A percentile compares a stretch with the other conserved stretches of the same genome.
Evolutionary conservation across 2,797 vertebrate genomes (phyloP).

Genomic region (Sylvilagus floridanus): DNA sequence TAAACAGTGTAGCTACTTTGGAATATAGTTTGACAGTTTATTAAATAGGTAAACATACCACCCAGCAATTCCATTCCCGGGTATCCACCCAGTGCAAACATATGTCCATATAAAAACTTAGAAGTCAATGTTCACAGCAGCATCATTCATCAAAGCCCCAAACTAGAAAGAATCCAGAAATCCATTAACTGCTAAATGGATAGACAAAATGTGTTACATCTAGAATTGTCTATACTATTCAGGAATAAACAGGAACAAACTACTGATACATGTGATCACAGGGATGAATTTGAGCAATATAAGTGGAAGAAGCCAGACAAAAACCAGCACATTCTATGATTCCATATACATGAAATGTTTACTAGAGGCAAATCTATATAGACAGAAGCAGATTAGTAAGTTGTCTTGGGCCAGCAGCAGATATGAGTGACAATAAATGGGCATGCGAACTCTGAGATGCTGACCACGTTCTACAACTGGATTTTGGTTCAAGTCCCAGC

Average conservation of each 20-base stretch:
- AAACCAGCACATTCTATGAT: background rate
- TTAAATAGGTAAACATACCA: conserved; percentile 46
- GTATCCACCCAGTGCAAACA: conserved; percentile 19
- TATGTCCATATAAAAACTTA: conserved; percentile 23
- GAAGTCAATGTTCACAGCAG: conserved; percentile 13
- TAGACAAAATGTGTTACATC: background rate
- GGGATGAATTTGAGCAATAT: conserved; percentile 26
- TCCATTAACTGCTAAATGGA: background rate
- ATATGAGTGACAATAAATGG: background rate
- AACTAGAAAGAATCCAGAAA: background rate
- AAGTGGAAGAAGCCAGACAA: conserved; percentile 14
- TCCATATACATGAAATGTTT: background rate
- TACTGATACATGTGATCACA: conserved; percentile 12
- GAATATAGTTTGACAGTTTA: conserved; percentile 29
- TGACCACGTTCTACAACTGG: background rate
- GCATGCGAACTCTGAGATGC: background rate
- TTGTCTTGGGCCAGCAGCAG: background rate
- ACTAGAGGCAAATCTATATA: background rate
- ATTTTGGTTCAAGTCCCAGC: no score
- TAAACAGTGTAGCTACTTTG: background rate
- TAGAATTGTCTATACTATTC: background rate
- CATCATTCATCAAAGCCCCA: background rate
- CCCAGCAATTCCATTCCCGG: background rate
- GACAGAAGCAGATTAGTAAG: background rate
- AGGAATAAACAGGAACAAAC: conserved; percentile 32